Base-by-base conservation (phyloP, 2,888 invertebrate species). In the Atethmia centrago region DNA sequence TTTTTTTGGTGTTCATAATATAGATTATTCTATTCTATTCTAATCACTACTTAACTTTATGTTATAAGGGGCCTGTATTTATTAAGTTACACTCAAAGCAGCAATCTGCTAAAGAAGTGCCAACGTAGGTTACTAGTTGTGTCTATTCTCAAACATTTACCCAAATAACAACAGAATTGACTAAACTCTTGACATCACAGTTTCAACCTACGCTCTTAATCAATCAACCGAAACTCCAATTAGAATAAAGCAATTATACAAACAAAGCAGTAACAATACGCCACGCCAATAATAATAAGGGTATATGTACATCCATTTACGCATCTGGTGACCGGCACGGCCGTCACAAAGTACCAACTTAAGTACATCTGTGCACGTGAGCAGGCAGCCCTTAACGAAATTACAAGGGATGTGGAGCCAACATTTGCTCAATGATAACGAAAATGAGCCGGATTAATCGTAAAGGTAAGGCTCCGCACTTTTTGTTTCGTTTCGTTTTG, bases 311-410 rank as follows among this genome's bases (percentile, higher is more conserved):
- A 69, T 82, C 78, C 72, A 71, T 74, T 76, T 72, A 77, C 80
- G 71, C 77, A 85, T 85, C 83, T 85, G 77, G 83, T 77, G 71
- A 79, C 79, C 85, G 79, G 61, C 65, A 65, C 59, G 74, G 75
- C 49, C 74, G 73, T 77, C 74, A 68, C 74, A 73, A 82, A 83
- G 72, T 77, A 71, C 71, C 72, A 67, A 78, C 73, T 85, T 78
- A 71, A 76, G 74, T 83, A 77, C 80, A 80, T 74, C 69, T 85
- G 75, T 59, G 75, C 71, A 80, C 77, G 85, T 83, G 77, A 69
- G 83, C 40, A 53, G 47, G 59, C 40, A 67, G 47, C 61, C 75
- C 45, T 82, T 85, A 84, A 83, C 83, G 62, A 80, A 84, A 84
- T 84, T 84, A 83, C 75, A 75, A 66, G 85, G 82, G 78, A 85